A percentile compares a stretch with the other conserved stretches of the same genome.
Evolutionary conservation across 2,888 invertebrate species (phyloP).

Genomic region (Bellardia pandia): DNA sequence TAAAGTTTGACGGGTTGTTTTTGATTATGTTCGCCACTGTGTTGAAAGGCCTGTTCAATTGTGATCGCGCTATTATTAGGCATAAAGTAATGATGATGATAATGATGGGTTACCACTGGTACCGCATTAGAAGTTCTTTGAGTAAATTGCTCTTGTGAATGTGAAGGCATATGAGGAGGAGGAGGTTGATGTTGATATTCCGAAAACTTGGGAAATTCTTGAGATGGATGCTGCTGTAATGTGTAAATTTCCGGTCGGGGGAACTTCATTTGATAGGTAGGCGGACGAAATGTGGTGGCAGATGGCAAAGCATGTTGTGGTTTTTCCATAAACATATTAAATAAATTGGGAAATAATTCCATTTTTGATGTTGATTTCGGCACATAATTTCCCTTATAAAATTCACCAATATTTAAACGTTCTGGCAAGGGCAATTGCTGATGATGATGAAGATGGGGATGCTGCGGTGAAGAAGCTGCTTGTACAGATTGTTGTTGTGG

Average conservation of each 20-base stretch:
- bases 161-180: not conserved
- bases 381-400: slow-evolving; percentile 75
- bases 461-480: slow-evolving; percentile 65
- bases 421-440: slow-evolving; percentile 68
- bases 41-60: slow-evolving; percentile 42
- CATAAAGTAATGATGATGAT: slow-evolving; percentile 84
- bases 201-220: slow-evolving; percentile 42
- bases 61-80: slow-evolving; percentile 69
- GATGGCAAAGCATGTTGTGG: slow-evolving; percentile 68
- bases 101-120: slow-evolving; percentile 81
- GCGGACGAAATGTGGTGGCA: slow-evolving; percentile 81
- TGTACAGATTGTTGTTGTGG: slow-evolving; percentile 33
- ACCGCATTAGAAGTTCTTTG: slow-evolving; percentile 29
- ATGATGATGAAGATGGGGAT: slow-evolving; percentile 38
- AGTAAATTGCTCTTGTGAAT: slow-evolving; percentile 51
- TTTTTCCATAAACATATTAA: slow-evolving; percentile 74
- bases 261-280: slow-evolving; percentile 79
- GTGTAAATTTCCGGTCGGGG: slow-evolving; percentile 75
- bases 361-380: slow-evolving; percentile 77
- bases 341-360: slow-evolving; percentile 77
- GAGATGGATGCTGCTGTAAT: slow-evolving; percentile 59
- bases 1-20: slow-evolving; percentile 29
- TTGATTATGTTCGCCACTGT: slow-evolving; percentile 61
- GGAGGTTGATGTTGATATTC: slow-evolving; percentile 36
- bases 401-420: slow-evolving; percentile 82